phyloP scores from a whole-genome alignment of 2,888 invertebrate species.

The Volucella zonaria region DNA sequence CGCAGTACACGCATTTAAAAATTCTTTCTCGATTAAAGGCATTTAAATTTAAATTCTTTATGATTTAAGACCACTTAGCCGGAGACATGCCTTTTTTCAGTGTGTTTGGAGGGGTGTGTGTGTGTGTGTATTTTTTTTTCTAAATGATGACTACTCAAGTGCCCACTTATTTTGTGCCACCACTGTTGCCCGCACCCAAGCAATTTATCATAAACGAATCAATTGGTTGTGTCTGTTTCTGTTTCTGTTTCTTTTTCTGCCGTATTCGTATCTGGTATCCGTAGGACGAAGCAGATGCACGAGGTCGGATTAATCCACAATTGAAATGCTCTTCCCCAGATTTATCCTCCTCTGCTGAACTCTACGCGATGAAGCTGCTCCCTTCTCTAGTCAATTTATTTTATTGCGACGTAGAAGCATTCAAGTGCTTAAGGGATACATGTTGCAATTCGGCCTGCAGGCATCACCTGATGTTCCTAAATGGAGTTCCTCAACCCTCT shows the following conservation, averaged over 20 bases:
- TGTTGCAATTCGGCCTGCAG: slow-evolving; percentile 62
- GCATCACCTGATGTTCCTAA: slow-evolving; percentile 48
- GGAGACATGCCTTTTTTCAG: too few species aligned
- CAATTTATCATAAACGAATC: slow-evolving; percentile 18
- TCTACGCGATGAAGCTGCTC: background rate
- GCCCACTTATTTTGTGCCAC: slow-evolving; percentile 5
- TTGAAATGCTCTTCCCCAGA: slow-evolving; percentile 26
- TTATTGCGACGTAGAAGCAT: slow-evolving; percentile 31
- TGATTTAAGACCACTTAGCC: too few species aligned
- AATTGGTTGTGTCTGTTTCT: slow-evolving; percentile 16
- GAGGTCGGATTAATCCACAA: slow-evolving; percentile 41
- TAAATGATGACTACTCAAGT: background rate
- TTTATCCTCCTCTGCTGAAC: background rate
- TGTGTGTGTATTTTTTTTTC: too few species aligned
- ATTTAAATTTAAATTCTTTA: too few species aligned
- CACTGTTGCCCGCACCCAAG: background rate
- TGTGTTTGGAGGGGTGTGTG: too few species aligned
- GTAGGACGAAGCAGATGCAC: slow-evolving; percentile 33
- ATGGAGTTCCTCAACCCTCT: slow-evolving; percentile 38
- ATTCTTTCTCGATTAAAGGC: too few species aligned
- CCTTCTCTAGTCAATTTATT: background rate
- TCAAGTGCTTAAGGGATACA: slow-evolving; percentile 57
- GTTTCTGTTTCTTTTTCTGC: too few species aligned
- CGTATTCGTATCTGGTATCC: background rate
- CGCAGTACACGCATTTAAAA: too few species aligned